Percentiles rank a stretch among this genome's conserved stretches.
Conservation (phyloP, 1,140 invertebrate species). For the Macrobrachium rosenbergii region DNA sequence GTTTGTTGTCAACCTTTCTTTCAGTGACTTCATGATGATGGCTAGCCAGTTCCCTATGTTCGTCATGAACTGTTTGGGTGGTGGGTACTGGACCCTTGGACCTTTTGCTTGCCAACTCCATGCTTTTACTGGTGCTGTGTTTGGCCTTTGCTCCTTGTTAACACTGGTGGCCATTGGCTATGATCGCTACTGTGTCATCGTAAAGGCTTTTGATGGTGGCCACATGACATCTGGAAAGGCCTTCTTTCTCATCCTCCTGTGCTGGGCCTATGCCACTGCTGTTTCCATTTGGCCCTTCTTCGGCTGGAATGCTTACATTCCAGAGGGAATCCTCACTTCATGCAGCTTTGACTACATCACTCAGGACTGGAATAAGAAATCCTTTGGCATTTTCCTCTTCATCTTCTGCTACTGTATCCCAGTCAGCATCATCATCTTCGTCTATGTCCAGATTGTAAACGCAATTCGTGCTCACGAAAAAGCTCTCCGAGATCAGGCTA, state of each 20-base stretch:
- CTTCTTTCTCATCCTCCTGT: slow-evolving; percentile 64
- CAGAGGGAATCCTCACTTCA: slow-evolving; percentile 67
- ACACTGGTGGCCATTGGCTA: slow-evolving; percentile 67
- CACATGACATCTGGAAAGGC: slow-evolving; percentile 66
- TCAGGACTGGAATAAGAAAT: slow-evolving; percentile 28
- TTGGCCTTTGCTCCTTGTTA: slow-evolving; percentile 67
- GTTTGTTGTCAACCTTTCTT: slow-evolving; percentile 86
- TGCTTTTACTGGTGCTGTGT: slow-evolving; percentile 77
- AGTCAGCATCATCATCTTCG: slow-evolving; percentile 68
- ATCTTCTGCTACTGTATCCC: slow-evolving; percentile 65
- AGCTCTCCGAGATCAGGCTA: slow-evolving; percentile 71
- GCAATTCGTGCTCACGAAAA: slow-evolving; percentile 72
- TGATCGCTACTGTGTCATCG: slow-evolving; percentile 69
- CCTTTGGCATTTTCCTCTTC: slow-evolving; percentile 65
- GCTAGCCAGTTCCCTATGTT: slow-evolving; percentile 78
- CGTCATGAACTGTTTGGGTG: slow-evolving; percentile 82
- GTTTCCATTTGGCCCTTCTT: slow-evolving; percentile 67
- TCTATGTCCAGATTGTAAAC: slow-evolving; percentile 71
- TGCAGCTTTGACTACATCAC: slow-evolving; percentile 67
- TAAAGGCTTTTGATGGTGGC: slow-evolving; percentile 66
- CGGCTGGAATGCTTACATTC: slow-evolving; percentile 67
- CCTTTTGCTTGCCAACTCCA: slow-evolving; percentile 86
- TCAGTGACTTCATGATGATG: slow-evolving; percentile 87
- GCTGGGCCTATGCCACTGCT: slow-evolving; percentile 66
- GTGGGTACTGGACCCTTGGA: slow-evolving; percentile 70